Percentiles rank a stretch among this genome's conserved stretches.
Conservation (phyloP, 2,113 vertebrate genomes). For the Gambusia holbrooki region DNA sequence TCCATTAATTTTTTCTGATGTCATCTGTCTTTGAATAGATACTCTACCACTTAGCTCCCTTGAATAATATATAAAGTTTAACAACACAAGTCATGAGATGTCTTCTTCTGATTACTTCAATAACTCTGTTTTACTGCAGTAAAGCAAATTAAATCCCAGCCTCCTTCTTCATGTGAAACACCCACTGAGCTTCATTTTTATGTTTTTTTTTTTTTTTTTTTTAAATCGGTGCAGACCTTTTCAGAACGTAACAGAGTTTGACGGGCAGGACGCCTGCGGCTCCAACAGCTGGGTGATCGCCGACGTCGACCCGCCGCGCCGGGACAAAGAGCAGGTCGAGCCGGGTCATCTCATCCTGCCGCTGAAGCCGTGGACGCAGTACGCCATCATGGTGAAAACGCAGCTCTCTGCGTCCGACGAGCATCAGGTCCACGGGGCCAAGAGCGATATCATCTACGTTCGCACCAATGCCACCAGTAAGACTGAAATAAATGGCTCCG, state of each 20-base stretch:
- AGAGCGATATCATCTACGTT: slow-evolving; percentile 95
- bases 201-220: slow-evolving; percentile 6
- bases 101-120: not conserved
- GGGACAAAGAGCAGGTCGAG: slow-evolving; percentile 80
- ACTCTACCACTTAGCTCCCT: not conserved
- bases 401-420: slow-evolving; percentile 94
- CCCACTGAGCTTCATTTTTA: slow-evolving; percentile 6
- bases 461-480: slow-evolving; percentile 93
- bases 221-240: slow-evolving; percentile 82
- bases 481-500: slow-evolving; percentile 37
- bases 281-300: slow-evolving; percentile 97
- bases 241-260: slow-evolving; percentile 95
- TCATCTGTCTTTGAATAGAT: not conserved
- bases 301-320: slow-evolving; percentile 89
- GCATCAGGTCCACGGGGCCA: slow-evolving; percentile 90
- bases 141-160: slow-evolving; percentile 19
- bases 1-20: not conserved
- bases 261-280: slow-evolving; percentile 95
- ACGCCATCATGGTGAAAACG: slow-evolving; percentile 96
- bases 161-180: slow-evolving; percentile 13
- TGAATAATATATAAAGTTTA: not conserved
- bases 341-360: slow-evolving; percentile 89
- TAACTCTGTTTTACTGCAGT: not conserved
- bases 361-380: slow-evolving; percentile 97
- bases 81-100: not conserved